Percentiles rank a stretch among this genome's conserved stretches.
Evolutionary conservation across 2,797 vertebrate genomes (phyloP).

Genomic region (Masticophis lateralis): DNA sequence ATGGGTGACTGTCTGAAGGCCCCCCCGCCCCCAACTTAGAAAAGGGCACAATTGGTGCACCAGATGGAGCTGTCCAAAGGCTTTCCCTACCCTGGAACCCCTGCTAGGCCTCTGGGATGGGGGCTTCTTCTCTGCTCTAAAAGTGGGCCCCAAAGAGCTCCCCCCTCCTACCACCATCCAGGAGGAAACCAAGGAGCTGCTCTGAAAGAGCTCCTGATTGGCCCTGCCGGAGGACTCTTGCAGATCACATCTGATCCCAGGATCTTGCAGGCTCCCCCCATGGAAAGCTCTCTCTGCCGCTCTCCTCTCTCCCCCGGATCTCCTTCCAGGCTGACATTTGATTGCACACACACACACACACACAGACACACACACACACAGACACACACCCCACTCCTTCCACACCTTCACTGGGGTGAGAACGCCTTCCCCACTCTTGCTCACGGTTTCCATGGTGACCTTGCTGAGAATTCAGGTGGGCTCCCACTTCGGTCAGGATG

Average conservation of each 20-base stretch:
- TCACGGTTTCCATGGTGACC: neutral
- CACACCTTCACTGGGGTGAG: neutral
- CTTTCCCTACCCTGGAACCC: neutral
- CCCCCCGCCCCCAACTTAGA: neutral
- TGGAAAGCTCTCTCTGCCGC: neutral
- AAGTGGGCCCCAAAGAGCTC: neutral
- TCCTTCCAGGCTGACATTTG: neutral
- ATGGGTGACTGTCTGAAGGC: neutral
- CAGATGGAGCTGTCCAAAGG: neutral
- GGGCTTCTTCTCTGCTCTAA: neutral
- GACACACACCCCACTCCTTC: neutral
- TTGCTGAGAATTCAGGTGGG: too few species aligned
- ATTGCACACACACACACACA: too few species aligned
- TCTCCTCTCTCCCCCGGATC: too few species aligned
- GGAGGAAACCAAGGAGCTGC: neutral
- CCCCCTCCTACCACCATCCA: neutral
- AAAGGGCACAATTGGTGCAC: neutral
- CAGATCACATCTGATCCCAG: neutral
- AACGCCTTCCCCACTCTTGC: neutral
- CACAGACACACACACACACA: too few species aligned
- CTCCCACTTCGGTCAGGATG: neutral
- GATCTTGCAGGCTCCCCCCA: neutral
- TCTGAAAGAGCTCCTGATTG: neutral
- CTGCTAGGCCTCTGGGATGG: neutral
- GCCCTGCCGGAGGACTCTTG: neutral